Conservation (phyloP, 2,113 vertebrate genomes). For the Oryctolagus cuniculus region DNA sequence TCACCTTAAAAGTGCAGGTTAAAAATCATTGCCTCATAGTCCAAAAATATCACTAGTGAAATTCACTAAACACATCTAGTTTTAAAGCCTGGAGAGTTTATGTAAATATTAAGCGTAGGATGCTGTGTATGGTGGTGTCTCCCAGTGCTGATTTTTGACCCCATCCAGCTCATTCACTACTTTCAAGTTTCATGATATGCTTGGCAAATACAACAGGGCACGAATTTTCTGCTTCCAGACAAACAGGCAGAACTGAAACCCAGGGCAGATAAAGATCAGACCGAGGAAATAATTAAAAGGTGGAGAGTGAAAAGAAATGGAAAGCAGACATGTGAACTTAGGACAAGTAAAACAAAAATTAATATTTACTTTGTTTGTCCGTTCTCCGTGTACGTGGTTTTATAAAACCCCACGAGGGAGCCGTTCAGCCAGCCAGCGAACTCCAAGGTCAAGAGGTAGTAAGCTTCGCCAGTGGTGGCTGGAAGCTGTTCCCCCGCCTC, state of each 20-base stretch:
- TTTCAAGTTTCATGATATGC: background rate
- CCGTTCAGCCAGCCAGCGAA: conserved; percentile 95
- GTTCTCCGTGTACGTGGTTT: conserved; percentile 92
- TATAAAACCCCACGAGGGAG: conserved; percentile 97
- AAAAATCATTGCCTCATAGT: background rate
- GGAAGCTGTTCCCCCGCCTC: conserved; percentile 86
- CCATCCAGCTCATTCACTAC: background rate
- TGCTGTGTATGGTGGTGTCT: background rate
- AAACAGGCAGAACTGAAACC: background rate
- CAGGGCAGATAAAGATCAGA: background rate
- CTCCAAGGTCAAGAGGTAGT: conserved; percentile 91
- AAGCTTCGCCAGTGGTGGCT: background rate
- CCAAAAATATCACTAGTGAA: background rate
- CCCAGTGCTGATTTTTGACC: background rate
- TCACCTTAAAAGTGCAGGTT: background rate
- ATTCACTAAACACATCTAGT: background rate
- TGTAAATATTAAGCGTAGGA: background rate
- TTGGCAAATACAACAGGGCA: background rate
- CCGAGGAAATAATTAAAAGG: background rate
- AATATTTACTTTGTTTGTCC: conserved; percentile 90
- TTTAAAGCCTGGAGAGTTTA: background rate
- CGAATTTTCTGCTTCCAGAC: background rate
- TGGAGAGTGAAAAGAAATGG: conserved; percentile 47
- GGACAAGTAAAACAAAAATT: background rate
- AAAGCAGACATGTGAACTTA: conserved; percentile 30